These are phyloP conservation scores for Cyrtonyx montezumae DNA, from an alignment of 2,113 vertebrate species.

Conservation along the genomic window DNA sequence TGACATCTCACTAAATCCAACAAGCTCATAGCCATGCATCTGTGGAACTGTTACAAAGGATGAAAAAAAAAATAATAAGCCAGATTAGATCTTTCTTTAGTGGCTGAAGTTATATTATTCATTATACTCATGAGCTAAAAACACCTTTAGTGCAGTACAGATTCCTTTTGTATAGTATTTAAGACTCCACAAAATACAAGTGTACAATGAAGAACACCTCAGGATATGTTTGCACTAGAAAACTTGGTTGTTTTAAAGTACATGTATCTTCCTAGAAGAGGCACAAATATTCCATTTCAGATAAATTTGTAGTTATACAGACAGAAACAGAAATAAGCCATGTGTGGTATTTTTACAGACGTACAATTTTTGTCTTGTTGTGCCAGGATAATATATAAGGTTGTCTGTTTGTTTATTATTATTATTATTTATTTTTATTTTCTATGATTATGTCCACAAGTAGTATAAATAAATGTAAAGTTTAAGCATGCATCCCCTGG, in stretches of 20 bases:
- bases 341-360: background rate
- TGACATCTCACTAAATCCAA: background rate
- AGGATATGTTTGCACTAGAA: background rate
- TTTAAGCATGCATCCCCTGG: accelerated
- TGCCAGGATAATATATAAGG: background rate
- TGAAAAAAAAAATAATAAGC: background rate
- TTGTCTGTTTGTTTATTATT: background rate
- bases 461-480: background rate
- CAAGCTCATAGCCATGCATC: background rate
- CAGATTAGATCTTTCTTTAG: background rate
- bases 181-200: background rate
- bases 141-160: too few relatives aligned
- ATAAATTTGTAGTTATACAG: background rate
- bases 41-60: background rate
- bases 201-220: background rate
- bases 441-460: background rate
- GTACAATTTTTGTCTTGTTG: background rate
- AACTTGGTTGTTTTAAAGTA: background rate
- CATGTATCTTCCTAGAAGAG: accelerated
- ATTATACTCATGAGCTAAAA: background rate
- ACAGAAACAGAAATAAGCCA: background rate
- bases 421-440: too few relatives aligned
- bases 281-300: background rate
- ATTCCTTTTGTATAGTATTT: background rate
- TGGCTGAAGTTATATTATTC: background rate